Percentiles rank a stretch among this genome's conserved stretches.
These are phyloP conservation scores for Spongia lamella DNA, from an alignment of 37 sponge, comb jelly and placozoan species.

Conservation along the genomic window DNA sequence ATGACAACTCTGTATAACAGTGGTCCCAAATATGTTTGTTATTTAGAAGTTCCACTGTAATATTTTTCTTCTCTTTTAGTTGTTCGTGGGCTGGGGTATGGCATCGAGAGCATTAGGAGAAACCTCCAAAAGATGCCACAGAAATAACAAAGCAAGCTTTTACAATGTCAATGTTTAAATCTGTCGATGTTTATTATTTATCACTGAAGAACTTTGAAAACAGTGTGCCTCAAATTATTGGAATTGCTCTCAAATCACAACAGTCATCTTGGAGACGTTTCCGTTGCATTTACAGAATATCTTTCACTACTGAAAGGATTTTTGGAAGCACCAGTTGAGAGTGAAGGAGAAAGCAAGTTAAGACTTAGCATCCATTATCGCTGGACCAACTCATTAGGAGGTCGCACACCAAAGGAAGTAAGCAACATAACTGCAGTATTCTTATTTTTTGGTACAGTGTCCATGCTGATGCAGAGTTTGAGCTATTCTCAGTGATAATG, in stretches of 20 bases:
- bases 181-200: slow-evolving; percentile 3
- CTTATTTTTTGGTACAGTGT: slow-evolving; percentile 41
- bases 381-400: slow-evolving; percentile 84
- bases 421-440: not conserved
- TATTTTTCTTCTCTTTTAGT: too few species aligned
- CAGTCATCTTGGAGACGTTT: slow-evolving; percentile 67
- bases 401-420: slow-evolving; percentile 68
- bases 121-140: too few species aligned
- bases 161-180: slow-evolving; percentile 3
- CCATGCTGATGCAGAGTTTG: slow-evolving; percentile 82
- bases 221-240: slow-evolving; percentile 47
- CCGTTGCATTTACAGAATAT: slow-evolving; percentile 75
- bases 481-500: slow-evolving; percentile 74
- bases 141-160: not conserved
- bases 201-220: slow-evolving; percentile 67
- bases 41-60: too few species aligned
- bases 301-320: slow-evolving; percentile 66
- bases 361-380: slow-evolving; percentile 59
- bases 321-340: slow-evolving; percentile 61
- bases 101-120: too few species aligned
- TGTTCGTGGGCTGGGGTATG: too few species aligned
- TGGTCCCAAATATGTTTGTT: too few species aligned
- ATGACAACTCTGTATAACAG: too few species aligned
- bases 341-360: slow-evolving; percentile 83
- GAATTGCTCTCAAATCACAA: slow-evolving; percentile 60